Base-by-base conservation (phyloP, 1,140 invertebrate species). In the Aphelenchoides avenae region DNA sequence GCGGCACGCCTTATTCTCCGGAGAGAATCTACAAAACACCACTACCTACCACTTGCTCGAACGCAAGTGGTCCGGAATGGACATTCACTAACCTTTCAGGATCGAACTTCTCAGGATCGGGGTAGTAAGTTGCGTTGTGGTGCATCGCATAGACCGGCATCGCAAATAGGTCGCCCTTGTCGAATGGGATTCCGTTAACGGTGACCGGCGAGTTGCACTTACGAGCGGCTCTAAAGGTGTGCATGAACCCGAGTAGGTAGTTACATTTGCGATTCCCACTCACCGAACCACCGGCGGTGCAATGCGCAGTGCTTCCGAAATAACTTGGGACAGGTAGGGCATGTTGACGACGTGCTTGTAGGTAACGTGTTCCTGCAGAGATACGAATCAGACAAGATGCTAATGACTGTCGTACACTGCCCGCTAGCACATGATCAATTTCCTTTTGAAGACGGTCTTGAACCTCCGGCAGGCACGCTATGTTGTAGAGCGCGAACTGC, bases 111-210 rank as follows among this genome's bases (percentile, higher is more conserved):
- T 83, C 70, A 22, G 85, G 84, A 42, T 86, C 71, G 1, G 81
- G 78, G 77, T 79, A 86, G 62, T 80, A 78, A 2, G 81, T 67
- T 2, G 81, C 78, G 77, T 85, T 82, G 13, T 81, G 79, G 53
- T 88, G 86, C 30, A 88, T 77, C 1, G 81, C 82, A 36, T 83
- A 78, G 1, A 83, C 76, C 0, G 85, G 81, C 29, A 88, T 80
- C n/a, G 83, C 73, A 1, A 87, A 73, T 1, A 80, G 62, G 0
- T 80, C 85, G 1, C 83, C 86, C 75, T 80, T 80, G 0, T 70
- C 72, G 5, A 82, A 63, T 4, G 40, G 49, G 15, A 71, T 64
- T 1, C 73, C 70, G n/a, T 77, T 71, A 13, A 80, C 60, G 33
- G 70, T 48, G 7, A 43, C 61, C 33, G 64, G 57, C 27, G 33